A percentile compares a stretch with the other conserved stretches of the same genome.
phyloP scores from a whole-genome alignment of 1,140 invertebrate genomes.

The Drosophila tsacasi region DNA sequence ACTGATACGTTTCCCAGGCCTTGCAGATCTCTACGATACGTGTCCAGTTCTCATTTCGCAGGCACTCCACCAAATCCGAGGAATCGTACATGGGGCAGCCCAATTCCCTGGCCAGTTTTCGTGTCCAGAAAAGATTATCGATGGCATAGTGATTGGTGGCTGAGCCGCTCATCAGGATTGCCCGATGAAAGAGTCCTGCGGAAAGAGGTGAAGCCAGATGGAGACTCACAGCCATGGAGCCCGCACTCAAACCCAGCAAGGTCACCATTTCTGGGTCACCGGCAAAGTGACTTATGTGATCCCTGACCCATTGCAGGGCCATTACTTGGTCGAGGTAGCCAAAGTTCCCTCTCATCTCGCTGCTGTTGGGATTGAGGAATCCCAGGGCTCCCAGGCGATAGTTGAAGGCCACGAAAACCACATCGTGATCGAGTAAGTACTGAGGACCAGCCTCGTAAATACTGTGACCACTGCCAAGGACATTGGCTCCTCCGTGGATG shows the following conservation, averaged over 20 bases:
- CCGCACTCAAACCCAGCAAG: conserved; percentile 87
- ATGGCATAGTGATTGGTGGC: conserved; percentile 86
- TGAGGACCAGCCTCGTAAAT: conserved; percentile 86
- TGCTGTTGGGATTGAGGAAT: conserved; percentile 86
- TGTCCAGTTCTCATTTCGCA: conserved; percentile 68
- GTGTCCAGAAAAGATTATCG: conserved; percentile 69
- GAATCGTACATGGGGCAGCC: conserved; percentile 63
- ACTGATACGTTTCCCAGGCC: conserved; percentile 63
- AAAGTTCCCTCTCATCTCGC: conserved; percentile 86
- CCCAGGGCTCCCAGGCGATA: conserved; percentile 89
- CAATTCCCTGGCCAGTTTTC: conserved; percentile 59
- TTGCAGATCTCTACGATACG: conserved; percentile 53
- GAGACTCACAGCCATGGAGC: conserved; percentile 85
- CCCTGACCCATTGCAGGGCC: conserved; percentile 88
- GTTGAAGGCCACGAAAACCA: conserved; percentile 89
- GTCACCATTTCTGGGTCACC: conserved; percentile 87
- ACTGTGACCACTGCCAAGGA: conserved; percentile 86
- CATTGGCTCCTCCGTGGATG: conserved; percentile 90
- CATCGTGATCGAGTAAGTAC: conserved; percentile 87
- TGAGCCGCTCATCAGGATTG: conserved; percentile 89
- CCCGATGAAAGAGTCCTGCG: conserved; percentile 87
- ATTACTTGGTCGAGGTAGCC: conserved; percentile 88
- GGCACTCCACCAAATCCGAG: conserved; percentile 61
- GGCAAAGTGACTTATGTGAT: conserved; percentile 87
- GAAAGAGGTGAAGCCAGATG: conserved; percentile 86